These are phyloP conservation scores for Garra rufa DNA, from an alignment of 2,113 vertebrate genomes.

Conservation along the genomic window DNA sequence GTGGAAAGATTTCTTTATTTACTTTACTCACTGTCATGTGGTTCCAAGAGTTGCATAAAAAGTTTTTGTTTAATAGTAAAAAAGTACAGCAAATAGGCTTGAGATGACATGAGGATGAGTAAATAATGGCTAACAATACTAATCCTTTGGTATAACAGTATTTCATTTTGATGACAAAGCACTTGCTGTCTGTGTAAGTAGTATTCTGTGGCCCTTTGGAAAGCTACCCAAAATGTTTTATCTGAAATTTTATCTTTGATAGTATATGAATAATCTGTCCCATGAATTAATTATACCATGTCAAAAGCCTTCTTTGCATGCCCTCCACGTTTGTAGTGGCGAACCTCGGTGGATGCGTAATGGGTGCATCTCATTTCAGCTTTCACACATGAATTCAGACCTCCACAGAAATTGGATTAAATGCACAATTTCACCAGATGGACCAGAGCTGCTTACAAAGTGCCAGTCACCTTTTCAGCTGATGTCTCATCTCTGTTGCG, in stretches of 20 bases:
- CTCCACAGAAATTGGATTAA: slow-evolving; percentile 69
- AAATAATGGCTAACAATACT: neutral
- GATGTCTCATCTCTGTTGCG: neutral
- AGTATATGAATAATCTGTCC: slow-evolving; percentile 36
- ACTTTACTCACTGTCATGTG: neutral
- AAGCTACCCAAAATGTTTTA: slow-evolving; percentile 6
- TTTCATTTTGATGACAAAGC: neutral
- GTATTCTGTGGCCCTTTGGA: neutral
- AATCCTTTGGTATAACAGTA: neutral
- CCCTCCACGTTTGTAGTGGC: slow-evolving; percentile 52
- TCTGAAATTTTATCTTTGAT: slow-evolving; percentile 61
- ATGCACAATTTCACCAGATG: slow-evolving; percentile 66
- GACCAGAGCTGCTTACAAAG: slow-evolving; percentile 51
- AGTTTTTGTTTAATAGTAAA: neutral
- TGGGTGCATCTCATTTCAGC: slow-evolving; percentile 53
- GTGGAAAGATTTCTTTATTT: too few species aligned
- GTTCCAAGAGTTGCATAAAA: neutral
- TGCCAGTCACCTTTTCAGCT: slow-evolving; percentile 51
- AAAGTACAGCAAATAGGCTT: neutral
- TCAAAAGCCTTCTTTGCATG: slow-evolving; percentile 54
- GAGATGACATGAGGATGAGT: neutral
- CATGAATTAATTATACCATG: slow-evolving; percentile 49
- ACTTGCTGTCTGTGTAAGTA: neutral
- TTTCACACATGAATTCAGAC: slow-evolving; percentile 66
- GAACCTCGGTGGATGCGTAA: slow-evolving; percentile 45